Conservation (phyloP, 2,797 vertebrate species). For the Protosalanx chinensis region DNA sequence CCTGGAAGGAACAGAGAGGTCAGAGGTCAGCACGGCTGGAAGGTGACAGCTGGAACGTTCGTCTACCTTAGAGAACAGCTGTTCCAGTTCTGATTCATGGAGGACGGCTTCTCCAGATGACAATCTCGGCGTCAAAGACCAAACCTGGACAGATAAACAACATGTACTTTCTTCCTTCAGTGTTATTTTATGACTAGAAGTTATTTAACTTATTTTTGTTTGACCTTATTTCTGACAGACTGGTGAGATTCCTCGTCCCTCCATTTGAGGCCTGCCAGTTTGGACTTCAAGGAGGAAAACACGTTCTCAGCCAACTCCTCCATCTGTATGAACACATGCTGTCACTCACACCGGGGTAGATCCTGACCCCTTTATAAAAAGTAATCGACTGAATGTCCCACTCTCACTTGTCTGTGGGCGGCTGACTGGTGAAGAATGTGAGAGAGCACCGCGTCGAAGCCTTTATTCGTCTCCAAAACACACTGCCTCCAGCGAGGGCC, state of each 20-base stretch:
- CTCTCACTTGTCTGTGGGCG: conserved; percentile 57
- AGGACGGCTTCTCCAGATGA: conserved; percentile 41
- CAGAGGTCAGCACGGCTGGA: background rate
- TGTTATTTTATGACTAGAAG: background rate
- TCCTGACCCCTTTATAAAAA: background rate
- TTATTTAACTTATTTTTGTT: background rate
- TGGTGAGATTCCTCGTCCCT: conserved; percentile 46
- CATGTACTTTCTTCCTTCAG: background rate
- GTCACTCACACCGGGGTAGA: background rate
- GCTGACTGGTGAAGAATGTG: conserved; percentile 55
- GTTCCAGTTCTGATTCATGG: conserved; percentile 54
- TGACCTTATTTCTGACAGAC: conserved; percentile 67
- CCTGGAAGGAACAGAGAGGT: conserved; percentile 50
- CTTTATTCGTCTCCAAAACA: conserved; percentile 65
- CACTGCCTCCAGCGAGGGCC: conserved; percentile 72
- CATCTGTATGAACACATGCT: conserved; percentile 54
- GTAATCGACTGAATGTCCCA: background rate
- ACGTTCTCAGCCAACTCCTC: conserved; percentile 66
- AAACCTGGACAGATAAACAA: conserved; percentile 51
- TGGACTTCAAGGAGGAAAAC: conserved; percentile 64
- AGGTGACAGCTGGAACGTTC: background rate
- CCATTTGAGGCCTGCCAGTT: conserved; percentile 62
- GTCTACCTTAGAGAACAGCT: conserved; percentile 65
- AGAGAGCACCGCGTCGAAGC: conserved; percentile 64
- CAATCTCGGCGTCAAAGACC: conserved; percentile 64